phyloP scores from a whole-genome alignment of 2,113 vertebrate species.

The Thermophis baileyi region DNA sequence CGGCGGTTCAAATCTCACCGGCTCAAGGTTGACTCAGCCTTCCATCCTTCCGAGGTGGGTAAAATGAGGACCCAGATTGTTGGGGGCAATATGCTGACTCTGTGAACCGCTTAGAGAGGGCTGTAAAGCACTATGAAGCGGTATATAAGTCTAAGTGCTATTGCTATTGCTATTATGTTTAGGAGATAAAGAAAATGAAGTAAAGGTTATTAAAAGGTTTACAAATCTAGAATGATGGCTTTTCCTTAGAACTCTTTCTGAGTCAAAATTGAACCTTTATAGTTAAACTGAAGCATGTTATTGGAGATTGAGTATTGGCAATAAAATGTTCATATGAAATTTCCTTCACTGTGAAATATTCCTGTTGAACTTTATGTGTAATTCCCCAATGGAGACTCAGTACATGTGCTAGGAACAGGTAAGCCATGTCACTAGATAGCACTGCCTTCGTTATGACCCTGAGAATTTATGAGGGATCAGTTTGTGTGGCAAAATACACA shows the following conservation, averaged over 20 bases:
- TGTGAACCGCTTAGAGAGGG: too few species aligned
- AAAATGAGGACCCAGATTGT: too few species aligned
- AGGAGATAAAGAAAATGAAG: background rate
- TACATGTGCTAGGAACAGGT: background rate
- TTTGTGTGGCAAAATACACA: background rate
- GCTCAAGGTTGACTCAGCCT: too few species aligned
- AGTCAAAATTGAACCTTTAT: background rate
- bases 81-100: too few species aligned
- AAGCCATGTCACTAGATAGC: background rate
- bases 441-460: background rate
- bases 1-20: too few species aligned
- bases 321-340: background rate
- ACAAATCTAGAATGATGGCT: background rate
- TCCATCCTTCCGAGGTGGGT: too few species aligned
- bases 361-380: background rate
- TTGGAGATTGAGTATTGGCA: background rate
- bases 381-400: background rate
- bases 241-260: background rate
- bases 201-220: background rate
- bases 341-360: background rate
- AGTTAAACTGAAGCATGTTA: background rate
- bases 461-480: background rate
- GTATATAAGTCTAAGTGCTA: too few species aligned
- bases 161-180: too few species aligned
- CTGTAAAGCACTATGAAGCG: too few species aligned